Evolutionary conservation across 2,113 vertebrate species (phyloP).

Genomic region (Chrysochloris asiatica): DNA sequence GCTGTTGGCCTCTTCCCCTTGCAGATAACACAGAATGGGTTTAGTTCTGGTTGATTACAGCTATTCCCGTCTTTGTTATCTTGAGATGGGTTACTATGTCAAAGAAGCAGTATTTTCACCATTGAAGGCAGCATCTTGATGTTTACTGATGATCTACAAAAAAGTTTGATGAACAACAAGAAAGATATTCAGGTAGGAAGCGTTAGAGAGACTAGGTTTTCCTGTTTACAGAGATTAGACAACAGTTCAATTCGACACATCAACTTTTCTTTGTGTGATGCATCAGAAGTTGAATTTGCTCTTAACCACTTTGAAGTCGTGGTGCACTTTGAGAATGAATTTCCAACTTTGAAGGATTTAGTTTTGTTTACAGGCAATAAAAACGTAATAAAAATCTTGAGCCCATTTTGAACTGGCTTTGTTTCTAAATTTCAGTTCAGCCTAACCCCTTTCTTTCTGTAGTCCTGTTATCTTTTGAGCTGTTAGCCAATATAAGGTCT

Average conservation of each 20-base stretch:
- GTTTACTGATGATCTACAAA: conserved; percentile 65
- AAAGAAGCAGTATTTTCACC: conserved; percentile 59
- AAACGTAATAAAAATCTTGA: background rate
- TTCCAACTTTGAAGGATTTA: background rate
- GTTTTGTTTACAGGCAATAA: conserved; percentile 35
- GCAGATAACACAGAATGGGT: background rate
- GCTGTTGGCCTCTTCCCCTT: background rate
- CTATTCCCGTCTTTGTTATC: background rate
- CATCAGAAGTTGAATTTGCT: conserved; percentile 20
- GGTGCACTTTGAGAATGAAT: background rate
- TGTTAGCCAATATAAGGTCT: background rate
- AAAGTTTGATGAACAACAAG: conserved; percentile 15
- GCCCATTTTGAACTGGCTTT: background rate
- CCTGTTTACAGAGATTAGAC: conserved; percentile 78
- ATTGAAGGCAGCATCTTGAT: conserved; percentile 48
- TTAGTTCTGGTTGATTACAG: conserved; percentile 18
- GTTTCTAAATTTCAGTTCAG: background rate
- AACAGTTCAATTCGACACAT: conserved; percentile 50
- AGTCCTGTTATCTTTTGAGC: background rate
- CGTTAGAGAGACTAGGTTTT: conserved; percentile 78
- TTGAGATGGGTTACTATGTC: background rate
- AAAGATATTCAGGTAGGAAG: conserved; percentile 75
- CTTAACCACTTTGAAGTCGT: background rate
- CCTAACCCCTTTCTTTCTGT: background rate
- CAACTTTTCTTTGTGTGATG: conserved; percentile 49